A percentile compares a stretch with the other conserved stretches of the same genome.
These are phyloP conservation scores for Alloplasta piceator DNA, from an alignment of 2,888 invertebrate species.

Conservation along the genomic window DNA sequence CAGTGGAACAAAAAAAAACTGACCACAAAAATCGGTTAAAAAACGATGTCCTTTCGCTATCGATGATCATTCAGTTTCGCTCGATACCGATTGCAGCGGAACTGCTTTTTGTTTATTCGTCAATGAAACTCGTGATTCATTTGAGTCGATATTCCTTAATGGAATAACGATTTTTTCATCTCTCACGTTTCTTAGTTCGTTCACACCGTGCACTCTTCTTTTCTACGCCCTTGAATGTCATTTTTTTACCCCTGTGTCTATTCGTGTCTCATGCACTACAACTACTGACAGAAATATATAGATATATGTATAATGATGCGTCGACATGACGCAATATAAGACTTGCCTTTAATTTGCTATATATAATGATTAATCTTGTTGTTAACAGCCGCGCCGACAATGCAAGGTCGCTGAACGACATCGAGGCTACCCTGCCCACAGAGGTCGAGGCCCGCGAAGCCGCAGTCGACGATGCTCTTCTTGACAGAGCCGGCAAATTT, in stretches of 20 bases:
- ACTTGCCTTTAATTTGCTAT: neutral
- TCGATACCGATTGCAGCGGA: neutral
- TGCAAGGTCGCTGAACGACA: constrained; percentile 86
- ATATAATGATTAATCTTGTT: constrained; percentile 28
- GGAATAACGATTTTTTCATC: constrained; percentile 6
- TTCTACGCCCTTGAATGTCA: constrained; percentile 24
- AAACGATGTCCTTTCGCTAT: constrained; percentile 17
- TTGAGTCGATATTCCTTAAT: constrained; percentile 30
- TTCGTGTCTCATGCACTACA: neutral
- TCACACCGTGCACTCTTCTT: neutral
- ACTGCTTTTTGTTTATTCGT: neutral
- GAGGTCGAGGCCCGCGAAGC: constrained; percentile 90
- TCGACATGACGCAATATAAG: neutral
- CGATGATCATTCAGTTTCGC: constrained; percentile 42
- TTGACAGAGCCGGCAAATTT: constrained; percentile 90
- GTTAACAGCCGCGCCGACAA: constrained; percentile 82
- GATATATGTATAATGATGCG: neutral
- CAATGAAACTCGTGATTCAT: constrained; percentile 39
- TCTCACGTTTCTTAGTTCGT: constrained; percentile 13
- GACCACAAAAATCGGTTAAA: neutral
- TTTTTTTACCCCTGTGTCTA: neutral
- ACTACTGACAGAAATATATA: neutral
- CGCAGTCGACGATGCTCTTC: constrained; percentile 89
- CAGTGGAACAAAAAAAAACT: constrained; percentile 2
- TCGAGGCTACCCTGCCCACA: constrained; percentile 86